A percentile compares a stretch with the other conserved stretches of the same genome.
These are phyloP conservation scores for Propithecus deckenii DNA, from an alignment of 2,797 vertebrate genomes.

Conservation along the genomic window DNA sequence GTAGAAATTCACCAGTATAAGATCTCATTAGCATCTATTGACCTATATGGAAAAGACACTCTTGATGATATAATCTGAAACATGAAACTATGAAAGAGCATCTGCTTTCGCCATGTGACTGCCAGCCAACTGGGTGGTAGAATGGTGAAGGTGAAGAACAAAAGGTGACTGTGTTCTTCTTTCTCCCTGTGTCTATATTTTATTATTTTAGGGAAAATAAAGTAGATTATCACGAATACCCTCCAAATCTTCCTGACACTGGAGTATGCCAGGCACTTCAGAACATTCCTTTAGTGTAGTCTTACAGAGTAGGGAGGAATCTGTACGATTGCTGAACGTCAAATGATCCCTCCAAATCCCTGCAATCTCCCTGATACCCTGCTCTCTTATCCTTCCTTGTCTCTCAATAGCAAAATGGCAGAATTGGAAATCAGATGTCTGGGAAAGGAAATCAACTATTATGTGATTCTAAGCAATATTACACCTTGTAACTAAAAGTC, in stretches of 20 bases:
- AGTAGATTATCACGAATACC: neutral
- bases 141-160: neutral
- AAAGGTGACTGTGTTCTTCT: neutral
- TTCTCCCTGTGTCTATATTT: neutral
- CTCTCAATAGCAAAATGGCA: neutral
- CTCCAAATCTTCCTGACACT: neutral
- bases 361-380: neutral
- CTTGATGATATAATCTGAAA: neutral
- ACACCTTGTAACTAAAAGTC: neutral
- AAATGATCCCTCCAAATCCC: neutral
- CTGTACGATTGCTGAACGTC: neutral
- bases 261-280: neutral
- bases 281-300: neutral
- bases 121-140: neutral
- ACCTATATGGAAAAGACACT: neutral
- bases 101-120: neutral
- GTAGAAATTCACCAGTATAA: neutral
- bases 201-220: neutral
- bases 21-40: neutral
- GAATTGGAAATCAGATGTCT: neutral
- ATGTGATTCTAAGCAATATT: neutral
- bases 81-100: neutral
- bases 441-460: neutral
- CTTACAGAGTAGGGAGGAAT: neutral
- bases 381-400: neutral